phyloP scores from a whole-genome alignment of 2,888 invertebrate species.

The Polydrusus pterygomalis region DNA sequence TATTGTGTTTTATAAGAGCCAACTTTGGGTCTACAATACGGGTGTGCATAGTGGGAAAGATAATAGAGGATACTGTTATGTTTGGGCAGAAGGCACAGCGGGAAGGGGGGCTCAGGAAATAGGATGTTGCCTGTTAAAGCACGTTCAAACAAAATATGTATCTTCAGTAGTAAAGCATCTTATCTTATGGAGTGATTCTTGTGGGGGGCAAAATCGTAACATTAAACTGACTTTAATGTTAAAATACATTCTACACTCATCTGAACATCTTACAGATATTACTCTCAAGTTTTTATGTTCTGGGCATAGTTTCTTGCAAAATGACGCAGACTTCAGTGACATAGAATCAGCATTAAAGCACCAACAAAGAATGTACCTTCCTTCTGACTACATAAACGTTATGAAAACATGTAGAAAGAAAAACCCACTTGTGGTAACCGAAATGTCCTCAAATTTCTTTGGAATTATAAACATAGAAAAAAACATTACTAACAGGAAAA shows the following conservation, averaged over 20 bases:
- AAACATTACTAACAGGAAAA: too few relatives aligned
- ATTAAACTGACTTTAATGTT: too few relatives aligned
- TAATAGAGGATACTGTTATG: slow-evolving; percentile 58
- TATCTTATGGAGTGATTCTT: too few relatives aligned
- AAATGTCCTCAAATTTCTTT: slow-evolving; percentile 35
- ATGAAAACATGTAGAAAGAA: slow-evolving; percentile 57
- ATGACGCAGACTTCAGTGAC: too few relatives aligned
- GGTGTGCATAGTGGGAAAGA: slow-evolving; percentile 54
- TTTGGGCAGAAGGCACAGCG: slow-evolving; percentile 42
- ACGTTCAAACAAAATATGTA: slow-evolving; percentile 41
- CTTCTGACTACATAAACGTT: too few relatives aligned
- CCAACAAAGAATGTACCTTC: too few relatives aligned
- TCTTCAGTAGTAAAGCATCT: slow-evolving; percentile 42
- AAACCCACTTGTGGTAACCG: slow-evolving; percentile 46
- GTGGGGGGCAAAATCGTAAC: too few relatives aligned
- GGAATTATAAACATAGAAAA: slow-evolving; percentile 19
- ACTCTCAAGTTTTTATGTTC: too few relatives aligned
- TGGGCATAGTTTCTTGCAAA: too few relatives aligned
- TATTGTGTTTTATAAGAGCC: slow-evolving; percentile 60
- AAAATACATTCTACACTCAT: too few relatives aligned
- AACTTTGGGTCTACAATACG: slow-evolving; percentile 60
- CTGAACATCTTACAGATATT: too few relatives aligned
- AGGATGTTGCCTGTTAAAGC: slow-evolving; percentile 56
- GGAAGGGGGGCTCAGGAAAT: slow-evolving; percentile 29
- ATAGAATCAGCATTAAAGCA: too few relatives aligned